Evolutionary conservation across 2,113 vertebrate genomes (phyloP).

Genomic region (Mirounga angustirostris): DNA sequence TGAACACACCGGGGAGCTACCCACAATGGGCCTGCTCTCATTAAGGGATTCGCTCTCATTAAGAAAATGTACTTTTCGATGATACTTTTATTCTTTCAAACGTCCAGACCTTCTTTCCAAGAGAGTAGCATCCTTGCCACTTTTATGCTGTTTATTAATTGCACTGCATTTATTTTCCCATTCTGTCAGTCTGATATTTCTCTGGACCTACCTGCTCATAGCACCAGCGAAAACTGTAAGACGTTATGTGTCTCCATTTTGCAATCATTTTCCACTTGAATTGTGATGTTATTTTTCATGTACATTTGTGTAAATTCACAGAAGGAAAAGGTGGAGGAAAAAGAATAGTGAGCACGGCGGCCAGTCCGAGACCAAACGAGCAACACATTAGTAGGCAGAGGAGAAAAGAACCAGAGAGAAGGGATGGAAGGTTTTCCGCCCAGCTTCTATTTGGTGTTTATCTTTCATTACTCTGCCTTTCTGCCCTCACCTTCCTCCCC

Average conservation of each 20-base stretch:
- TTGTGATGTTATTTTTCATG: neutral
- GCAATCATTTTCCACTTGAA: constrained; percentile 28
- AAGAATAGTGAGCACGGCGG: neutral
- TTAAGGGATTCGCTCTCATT: neutral
- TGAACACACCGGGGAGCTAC: too few species aligned
- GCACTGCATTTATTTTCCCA: neutral
- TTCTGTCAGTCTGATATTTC: neutral
- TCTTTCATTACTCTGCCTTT: neutral
- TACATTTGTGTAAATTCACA: neutral
- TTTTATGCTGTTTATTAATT: neutral
- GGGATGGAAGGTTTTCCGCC: neutral
- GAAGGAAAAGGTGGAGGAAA: neutral
- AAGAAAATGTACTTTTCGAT: neutral
- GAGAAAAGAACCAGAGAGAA: neutral
- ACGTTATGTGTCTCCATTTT: neutral
- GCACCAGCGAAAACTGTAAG: neutral
- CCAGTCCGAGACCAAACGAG: neutral
- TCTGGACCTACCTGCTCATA: neutral
- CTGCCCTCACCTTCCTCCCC: neutral
- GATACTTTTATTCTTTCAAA: neutral
- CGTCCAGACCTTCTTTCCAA: neutral
- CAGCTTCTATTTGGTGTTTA: neutral
- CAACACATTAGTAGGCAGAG: neutral
- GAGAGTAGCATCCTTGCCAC: neutral
- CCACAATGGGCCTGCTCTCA: fast-evolving